phyloP scores from a whole-genome alignment of 2,888 invertebrate species.

The Apodemia duryi region DNA sequence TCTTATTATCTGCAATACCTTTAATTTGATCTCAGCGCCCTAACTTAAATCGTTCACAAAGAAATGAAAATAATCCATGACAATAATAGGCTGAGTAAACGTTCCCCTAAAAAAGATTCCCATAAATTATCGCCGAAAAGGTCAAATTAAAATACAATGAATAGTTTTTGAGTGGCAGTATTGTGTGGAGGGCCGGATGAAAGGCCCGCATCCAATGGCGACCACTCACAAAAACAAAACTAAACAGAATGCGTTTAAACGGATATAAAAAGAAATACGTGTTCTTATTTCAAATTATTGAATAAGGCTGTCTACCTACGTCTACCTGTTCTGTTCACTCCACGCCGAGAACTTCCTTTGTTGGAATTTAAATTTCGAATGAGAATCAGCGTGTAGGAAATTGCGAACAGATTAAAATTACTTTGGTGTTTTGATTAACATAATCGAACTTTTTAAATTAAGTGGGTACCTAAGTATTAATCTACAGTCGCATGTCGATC shows the following conservation, averaged over 20 bases:
- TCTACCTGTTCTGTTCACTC: constrained; percentile 63
- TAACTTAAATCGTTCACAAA: constrained; percentile 59
- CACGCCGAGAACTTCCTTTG: constrained; percentile 45
- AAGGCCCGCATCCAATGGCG: constrained; percentile 68
- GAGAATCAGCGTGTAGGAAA: constrained; percentile 47
- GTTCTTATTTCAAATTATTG: constrained; percentile 77
- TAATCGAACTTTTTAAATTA: not conserved
- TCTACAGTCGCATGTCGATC: no score
- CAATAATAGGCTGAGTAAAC: constrained; percentile 74
- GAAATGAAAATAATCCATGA: constrained; percentile 61
- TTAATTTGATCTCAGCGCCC: constrained; percentile 40
- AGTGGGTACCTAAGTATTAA: not conserved
- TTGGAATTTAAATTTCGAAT: constrained; percentile 56
- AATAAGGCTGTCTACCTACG: constrained; percentile 73
- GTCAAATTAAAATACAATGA: constrained; percentile 80
- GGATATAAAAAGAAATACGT: constrained; percentile 77
- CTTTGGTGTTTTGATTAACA: constrained; percentile 7
- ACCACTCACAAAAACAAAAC: constrained; percentile 74
- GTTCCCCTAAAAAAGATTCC: constrained; percentile 66
- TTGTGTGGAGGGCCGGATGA: constrained; percentile 73
- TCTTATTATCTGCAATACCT: constrained; percentile 30
- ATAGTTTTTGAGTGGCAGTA: constrained; percentile 78
- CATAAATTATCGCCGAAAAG: constrained; percentile 79
- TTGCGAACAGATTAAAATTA: constrained; percentile 23
- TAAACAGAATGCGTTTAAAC: constrained; percentile 77